A percentile compares a stretch with the other conserved stretches of the same genome.
phyloP scores from a whole-genome alignment of 2,113 vertebrate genomes.

The Sprattus sprattus region DNA sequence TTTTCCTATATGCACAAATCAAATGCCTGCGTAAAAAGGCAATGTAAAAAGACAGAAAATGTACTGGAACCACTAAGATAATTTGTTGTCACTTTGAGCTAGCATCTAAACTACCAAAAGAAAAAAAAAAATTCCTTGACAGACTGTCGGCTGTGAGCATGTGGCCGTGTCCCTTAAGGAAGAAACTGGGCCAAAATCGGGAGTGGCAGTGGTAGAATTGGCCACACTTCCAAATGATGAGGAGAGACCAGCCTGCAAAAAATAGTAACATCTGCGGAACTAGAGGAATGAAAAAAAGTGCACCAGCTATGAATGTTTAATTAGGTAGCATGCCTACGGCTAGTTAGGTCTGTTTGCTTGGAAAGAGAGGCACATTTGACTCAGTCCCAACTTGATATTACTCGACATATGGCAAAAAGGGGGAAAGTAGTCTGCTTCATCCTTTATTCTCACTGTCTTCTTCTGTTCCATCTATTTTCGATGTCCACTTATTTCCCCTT shows the following conservation, averaged over 20 bases:
- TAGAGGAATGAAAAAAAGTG: constrained; percentile 21
- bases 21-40: not conserved
- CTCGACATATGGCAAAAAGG: not conserved
- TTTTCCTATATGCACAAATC: not conserved
- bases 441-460: not conserved
- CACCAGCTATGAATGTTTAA: constrained; percentile 48
- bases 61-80: not conserved
- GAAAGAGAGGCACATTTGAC: constrained; percentile 9
- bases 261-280: constrained; percentile 41
- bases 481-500: not conserved
- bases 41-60: not conserved
- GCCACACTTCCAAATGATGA: constrained; percentile 33
- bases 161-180: constrained; percentile 34
- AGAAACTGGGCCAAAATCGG: constrained; percentile 33
- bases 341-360: constrained; percentile 22
- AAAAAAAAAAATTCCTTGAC: constrained; percentile 14
- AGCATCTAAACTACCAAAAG: not conserved
- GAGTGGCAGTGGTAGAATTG: constrained; percentile 36
- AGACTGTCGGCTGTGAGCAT: constrained; percentile 25
- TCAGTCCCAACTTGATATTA: not conserved
- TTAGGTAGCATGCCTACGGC: constrained; percentile 37
- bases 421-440: not conserved
- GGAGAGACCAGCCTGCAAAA: constrained; percentile 38
- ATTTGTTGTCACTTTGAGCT: not conserved
- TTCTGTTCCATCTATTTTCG: not conserved